phyloP scores from a whole-genome alignment of 1,140 invertebrate species.

The Drosophila pallidifrons region DNA sequence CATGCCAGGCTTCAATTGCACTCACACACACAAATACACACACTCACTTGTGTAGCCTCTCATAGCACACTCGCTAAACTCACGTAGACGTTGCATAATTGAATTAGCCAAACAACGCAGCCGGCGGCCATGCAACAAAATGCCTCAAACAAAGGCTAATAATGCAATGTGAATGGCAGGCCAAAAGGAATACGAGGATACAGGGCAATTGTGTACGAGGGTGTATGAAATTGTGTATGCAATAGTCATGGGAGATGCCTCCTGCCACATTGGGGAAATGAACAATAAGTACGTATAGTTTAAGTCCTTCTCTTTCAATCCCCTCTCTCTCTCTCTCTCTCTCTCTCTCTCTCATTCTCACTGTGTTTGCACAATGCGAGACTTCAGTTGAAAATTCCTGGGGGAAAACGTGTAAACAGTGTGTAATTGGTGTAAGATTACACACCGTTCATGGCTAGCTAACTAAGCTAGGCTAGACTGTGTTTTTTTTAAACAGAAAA shows the following conservation, averaged over 20 bases:
- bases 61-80: conserved; percentile 20
- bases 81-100: conserved; percentile 67
- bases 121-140: conserved; percentile 47
- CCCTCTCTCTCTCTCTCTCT: background rate
- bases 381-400: conserved; percentile 13
- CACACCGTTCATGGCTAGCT: background rate
- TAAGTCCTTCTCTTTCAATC: no score
- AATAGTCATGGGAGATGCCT: conserved; percentile 16
- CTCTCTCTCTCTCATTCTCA: background rate
- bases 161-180: conserved; percentile 47
- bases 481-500: background rate
- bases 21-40: conserved; percentile 11
- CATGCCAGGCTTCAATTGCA: conserved; percentile 46
- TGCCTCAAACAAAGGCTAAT: conserved; percentile 72
- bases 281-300: conserved; percentile 33
- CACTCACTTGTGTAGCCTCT: background rate
- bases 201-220: conserved; percentile 23
- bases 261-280: conserved; percentile 15
- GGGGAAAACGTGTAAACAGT: conserved; percentile 25
- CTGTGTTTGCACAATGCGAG: conserved; percentile 13
- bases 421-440: conserved; percentile 27
- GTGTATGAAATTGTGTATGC: background rate
- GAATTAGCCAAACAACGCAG: conserved; percentile 71
- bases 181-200: background rate
- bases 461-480: background rate